These are phyloP conservation scores for Podargus strigoides DNA, from an alignment of 2,797 vertebrate species.

Conservation along the genomic window DNA sequence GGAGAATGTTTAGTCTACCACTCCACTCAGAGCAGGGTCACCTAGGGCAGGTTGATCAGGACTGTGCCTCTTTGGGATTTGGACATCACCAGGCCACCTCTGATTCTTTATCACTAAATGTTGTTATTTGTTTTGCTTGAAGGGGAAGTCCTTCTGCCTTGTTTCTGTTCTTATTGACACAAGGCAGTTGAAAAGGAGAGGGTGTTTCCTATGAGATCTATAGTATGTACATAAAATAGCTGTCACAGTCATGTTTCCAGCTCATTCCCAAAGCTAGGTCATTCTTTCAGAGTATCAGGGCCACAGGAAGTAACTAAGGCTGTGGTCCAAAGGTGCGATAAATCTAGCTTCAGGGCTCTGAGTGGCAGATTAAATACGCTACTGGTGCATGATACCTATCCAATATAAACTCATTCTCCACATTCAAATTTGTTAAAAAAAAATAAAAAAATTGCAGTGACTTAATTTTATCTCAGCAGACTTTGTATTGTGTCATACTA, in stretches of 20 bases:
- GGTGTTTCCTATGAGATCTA: background rate
- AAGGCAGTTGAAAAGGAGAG: background rate
- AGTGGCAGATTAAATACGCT: background rate
- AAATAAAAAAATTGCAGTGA: background rate
- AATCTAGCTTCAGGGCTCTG: background rate
- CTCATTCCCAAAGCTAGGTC: background rate
- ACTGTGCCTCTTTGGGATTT: background rate
- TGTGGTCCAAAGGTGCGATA: background rate
- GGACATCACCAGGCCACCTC: background rate
- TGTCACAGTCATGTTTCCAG: background rate
- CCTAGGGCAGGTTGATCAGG: background rate
- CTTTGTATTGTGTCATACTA: background rate
- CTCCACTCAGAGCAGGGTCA: fast-evolving
- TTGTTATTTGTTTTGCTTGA: background rate
- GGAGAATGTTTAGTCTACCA: background rate
- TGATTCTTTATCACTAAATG: background rate
- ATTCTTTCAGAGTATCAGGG: background rate
- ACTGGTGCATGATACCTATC: background rate
- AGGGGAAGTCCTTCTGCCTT: background rate
- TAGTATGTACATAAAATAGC: background rate
- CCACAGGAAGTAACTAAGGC: background rate
- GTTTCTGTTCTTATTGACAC: background rate
- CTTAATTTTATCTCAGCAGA: background rate
- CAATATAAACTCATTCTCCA: background rate
- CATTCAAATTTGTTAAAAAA: background rate